phyloP scores from a whole-genome alignment of 1,140 invertebrate species.

The Popillia japonica region DNA sequence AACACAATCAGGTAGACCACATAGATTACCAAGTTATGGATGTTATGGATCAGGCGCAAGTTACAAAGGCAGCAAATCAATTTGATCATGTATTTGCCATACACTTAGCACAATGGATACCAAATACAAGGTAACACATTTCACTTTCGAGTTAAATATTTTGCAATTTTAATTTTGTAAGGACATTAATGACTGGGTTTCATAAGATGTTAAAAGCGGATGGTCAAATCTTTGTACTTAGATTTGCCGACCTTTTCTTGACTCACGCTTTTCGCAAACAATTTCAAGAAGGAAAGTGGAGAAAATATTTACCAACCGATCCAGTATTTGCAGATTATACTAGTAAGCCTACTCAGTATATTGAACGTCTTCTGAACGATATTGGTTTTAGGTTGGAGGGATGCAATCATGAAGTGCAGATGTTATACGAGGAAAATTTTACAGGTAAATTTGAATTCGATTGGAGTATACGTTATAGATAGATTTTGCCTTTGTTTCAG shows the following conservation, averaged over 20 bases:
- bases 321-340: background rate
- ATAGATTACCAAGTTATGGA: background rate
- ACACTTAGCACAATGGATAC: background rate
- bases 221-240: background rate
- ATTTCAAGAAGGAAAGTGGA: background rate
- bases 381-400: background rate
- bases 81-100: background rate
- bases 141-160: too few species aligned
- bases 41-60: background rate
- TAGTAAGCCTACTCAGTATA: background rate
- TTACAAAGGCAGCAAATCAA: background rate
- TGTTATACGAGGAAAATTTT: background rate
- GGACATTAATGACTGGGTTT: background rate
- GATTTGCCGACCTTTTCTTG: background rate
- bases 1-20: background rate
- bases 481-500: background rate
- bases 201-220: background rate
- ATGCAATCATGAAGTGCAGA: background rate
- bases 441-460: background rate
- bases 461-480: background rate
- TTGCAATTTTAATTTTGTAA: too few species aligned
- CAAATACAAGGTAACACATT: background rate
- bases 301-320: background rate
- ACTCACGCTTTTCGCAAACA: background rate
- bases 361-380: background rate